Evolutionary conservation across 2,888 invertebrate species (phyloP), one percentile per base, ranked within the genome.

Genomic region (Silvanus unidentatus): DNA sequence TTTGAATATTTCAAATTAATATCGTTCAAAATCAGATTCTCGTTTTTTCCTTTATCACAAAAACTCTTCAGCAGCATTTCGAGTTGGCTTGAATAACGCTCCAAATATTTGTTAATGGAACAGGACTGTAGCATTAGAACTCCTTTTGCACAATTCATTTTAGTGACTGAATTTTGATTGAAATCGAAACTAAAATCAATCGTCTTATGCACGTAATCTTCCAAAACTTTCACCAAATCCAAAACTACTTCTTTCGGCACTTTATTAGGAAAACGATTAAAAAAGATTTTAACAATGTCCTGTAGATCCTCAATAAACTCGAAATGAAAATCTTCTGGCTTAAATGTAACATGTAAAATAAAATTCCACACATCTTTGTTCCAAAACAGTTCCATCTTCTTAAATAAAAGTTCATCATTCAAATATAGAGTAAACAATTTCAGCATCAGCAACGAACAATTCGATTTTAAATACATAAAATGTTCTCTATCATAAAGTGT

Each of bases 261-360:
- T 48, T 54, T 55, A 37, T 45, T 43, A 11, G 53, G 44, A 12
- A 57, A 16, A 15, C 11, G 45, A 45, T 58, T 49, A 13, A 55
- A 36, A 27, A 55, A 37, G 15, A 57, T 32, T 27, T 34, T 36
- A 16, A 60, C 40, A 38, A 52, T 16, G 13, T 55, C 54, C n/a
- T 28, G 4, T 8, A 22, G 8, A 22, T 22, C 22, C 52, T 48
- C n/a, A 49, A 43, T 2, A 40, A 38, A n/a, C 44, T 40, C 6
- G 27, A 36, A 16, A 50, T 22, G 22, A 22, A 22, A 22, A 22
- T 32, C 16, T 22, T 50, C 40, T 1, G 62, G 57, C 16, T 53
- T 42, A 49, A 64, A 65, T 38, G 62, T 41, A 8, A 57, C 42
- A 27, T 56, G 53, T 6, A 48, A 42, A 9, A 66, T 16, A 14